phyloP scores from a whole-genome alignment of 2,113 vertebrate genomes.

The Chloroceryle aenea region DNA sequence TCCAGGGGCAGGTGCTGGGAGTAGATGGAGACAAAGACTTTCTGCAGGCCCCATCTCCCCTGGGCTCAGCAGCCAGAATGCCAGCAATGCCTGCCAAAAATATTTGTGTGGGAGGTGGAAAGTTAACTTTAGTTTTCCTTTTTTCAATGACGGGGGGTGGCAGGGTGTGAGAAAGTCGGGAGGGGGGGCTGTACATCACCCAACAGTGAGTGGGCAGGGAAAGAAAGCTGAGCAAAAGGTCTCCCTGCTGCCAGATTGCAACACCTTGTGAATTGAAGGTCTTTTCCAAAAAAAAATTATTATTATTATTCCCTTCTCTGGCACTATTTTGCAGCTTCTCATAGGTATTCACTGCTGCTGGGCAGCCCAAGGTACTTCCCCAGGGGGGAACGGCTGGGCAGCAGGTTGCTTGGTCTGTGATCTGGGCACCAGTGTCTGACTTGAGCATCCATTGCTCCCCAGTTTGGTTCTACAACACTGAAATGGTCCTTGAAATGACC shows the following conservation, averaged over 20 bases:
- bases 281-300: not conserved
- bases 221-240: not conserved
- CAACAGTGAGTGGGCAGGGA: not conserved
- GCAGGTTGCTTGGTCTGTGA: not conserved
- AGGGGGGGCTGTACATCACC: not conserved
- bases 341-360: accelerated
- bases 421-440: accelerated
- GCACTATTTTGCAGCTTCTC: not conserved
- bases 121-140: constrained; percentile 79
- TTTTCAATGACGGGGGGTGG: constrained; percentile 32
- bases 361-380: accelerated
- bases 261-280: not conserved
- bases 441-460: not conserved
- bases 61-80: constrained; percentile 49
- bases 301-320: not conserved
- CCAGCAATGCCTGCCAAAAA: constrained; percentile 73
- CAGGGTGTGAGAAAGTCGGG: constrained; percentile 52
- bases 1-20: not conserved
- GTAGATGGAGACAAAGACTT: constrained; percentile 26
- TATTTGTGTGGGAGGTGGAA: constrained; percentile 81
- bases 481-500: not conserved
- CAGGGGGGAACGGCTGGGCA: accelerated
- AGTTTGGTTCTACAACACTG: not conserved
- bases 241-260: not conserved
- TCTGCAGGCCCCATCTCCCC: constrained; percentile 41